These are phyloP conservation scores for Leucania comma DNA, from an alignment of 2,888 invertebrate genomes.

Conservation along the genomic window DNA sequence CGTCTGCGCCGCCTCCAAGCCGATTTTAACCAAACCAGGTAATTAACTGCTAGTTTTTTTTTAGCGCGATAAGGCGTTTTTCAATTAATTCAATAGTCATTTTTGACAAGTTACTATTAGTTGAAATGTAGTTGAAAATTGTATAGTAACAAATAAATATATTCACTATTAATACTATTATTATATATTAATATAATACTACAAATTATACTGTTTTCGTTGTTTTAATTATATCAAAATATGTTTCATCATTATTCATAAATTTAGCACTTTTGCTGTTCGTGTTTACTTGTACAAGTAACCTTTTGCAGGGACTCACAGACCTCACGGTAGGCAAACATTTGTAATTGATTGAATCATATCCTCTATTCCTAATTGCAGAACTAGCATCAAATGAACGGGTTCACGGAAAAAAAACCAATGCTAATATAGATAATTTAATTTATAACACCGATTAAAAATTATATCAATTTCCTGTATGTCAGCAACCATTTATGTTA, in stretches of 20 bases:
- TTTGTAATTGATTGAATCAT: not conserved
- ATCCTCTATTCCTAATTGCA: not conserved
- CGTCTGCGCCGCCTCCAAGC: conserved; percentile 63
- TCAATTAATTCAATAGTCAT: conserved; percentile 33
- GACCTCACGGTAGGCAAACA: too few species aligned
- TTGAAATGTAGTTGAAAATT: conserved; percentile 34
- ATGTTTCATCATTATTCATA: too few species aligned
- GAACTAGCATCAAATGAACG: not conserved
- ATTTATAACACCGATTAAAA: not conserved
- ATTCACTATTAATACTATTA: too few species aligned
- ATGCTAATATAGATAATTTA: not conserved
- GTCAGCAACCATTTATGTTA: not conserved
- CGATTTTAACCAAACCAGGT: conserved; percentile 68
- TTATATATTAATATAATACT: too few species aligned
- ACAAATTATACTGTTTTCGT: not conserved
- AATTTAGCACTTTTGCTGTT: too few species aligned
- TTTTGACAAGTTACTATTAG: conserved; percentile 23
- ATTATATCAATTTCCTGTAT: not conserved
- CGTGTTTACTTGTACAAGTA: too few species aligned
- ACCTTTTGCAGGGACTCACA: too few species aligned
- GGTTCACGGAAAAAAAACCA: not conserved
- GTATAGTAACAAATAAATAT: not conserved
- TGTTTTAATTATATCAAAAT: not conserved
- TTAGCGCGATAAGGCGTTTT: conserved; percentile 41
- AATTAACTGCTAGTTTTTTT: conserved; percentile 62